These are phyloP conservation scores for Potorous gilbertii DNA, from an alignment of 2,797 vertebrate genomes.

Conservation along the genomic window DNA sequence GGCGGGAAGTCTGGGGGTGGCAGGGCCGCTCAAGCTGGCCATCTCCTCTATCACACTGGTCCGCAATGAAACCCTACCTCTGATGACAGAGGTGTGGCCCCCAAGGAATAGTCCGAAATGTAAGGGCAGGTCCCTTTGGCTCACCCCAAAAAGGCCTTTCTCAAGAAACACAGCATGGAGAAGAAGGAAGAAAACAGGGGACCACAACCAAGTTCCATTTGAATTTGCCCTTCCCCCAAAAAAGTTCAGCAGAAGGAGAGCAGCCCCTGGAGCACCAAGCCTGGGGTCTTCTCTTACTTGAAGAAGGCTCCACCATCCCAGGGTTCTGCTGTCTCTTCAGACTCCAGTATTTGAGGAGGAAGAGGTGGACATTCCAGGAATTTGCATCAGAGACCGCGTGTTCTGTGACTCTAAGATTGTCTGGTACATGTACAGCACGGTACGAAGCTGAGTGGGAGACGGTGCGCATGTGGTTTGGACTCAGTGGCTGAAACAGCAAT, in stretches of 20 bases:
- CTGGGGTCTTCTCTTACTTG: not conserved
- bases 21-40: not conserved
- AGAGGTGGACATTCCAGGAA: not conserved
- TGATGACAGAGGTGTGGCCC: not conserved
- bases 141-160: not conserved
- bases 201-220: not conserved
- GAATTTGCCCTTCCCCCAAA: not conserved
- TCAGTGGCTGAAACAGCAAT: not conserved
- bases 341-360: not conserved
- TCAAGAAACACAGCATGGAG: not conserved
- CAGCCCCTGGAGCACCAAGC: not conserved
- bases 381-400: rapidly evolving
- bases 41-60: not conserved
- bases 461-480: not conserved
- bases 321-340: not conserved
- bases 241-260: not conserved
- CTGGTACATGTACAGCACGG: not conserved
- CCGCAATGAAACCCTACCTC: not conserved
- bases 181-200: not conserved
- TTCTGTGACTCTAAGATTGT: not conserved
- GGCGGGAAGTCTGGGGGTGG: constrained; percentile 9
- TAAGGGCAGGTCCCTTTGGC: not conserved
- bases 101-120: not conserved
- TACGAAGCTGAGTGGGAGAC: not conserved
- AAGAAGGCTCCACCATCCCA: not conserved